A percentile compares a stretch with the other conserved stretches of the same genome.
Evolutionary conservation across 2,888 invertebrate genomes (phyloP).

Genomic region (Oscheius sp.): DNA sequence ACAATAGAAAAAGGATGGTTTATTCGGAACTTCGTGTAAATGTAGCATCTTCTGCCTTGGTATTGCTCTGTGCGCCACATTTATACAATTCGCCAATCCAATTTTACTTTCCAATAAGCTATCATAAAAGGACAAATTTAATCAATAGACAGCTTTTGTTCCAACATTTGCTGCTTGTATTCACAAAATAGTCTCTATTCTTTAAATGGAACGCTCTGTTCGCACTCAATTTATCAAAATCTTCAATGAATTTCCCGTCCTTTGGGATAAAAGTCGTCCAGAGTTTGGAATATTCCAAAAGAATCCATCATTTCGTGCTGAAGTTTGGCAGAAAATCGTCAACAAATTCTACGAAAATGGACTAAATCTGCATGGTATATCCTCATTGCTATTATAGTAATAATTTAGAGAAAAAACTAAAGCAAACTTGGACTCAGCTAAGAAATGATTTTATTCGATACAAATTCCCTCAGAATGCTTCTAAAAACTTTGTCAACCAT

Average conservation of each 20-base stretch:
- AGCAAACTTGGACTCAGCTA: neutral
- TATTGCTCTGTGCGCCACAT: no score
- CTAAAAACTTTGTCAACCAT: neutral
- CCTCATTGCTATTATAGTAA: neutral
- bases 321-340: neutral
- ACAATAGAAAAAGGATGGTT: no score
- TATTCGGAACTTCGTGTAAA: no score
- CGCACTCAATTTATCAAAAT: neutral
- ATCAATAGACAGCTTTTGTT: no score
- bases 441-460: slow-evolving; percentile 16
- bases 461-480: neutral
- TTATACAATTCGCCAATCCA: no score
- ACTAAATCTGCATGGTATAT: neutral
- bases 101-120: no score
- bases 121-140: no score
- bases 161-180: no score
- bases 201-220: neutral
- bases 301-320: neutral
- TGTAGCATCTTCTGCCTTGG: no score
- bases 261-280: slow-evolving; percentile 4
- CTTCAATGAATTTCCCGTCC: neutral
- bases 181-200: no score
- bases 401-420: neutral
- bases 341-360: neutral
- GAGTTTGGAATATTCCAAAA: neutral